These are phyloP conservation scores for Aquatica leii DNA, from an alignment of 2,888 invertebrate genomes.

Conservation along the genomic window DNA sequence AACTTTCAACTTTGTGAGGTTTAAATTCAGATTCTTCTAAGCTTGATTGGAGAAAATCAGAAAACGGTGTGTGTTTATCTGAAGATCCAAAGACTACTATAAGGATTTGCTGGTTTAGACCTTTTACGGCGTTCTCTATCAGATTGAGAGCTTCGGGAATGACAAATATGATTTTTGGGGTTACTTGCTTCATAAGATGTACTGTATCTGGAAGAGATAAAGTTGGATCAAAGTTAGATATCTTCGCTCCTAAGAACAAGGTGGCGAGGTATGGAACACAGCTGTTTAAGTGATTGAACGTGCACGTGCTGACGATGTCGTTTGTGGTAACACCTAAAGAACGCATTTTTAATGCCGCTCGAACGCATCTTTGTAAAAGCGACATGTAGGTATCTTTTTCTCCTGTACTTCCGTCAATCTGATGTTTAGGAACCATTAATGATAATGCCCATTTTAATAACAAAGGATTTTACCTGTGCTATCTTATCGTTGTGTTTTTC, in stretches of 20 bases:
- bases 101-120: constrained; percentile 39
- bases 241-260: constrained; percentile 58
- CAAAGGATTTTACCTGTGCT: no score
- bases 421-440: no score
- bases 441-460: no score
- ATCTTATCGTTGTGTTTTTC: no score
- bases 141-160: constrained; percentile 35
- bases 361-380: constrained; percentile 21
- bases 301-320: constrained; percentile 62
- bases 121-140: constrained; percentile 37
- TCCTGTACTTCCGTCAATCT: constrained; percentile 57
- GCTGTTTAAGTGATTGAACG: constrained; percentile 60
- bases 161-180: constrained; percentile 48
- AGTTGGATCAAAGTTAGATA: constrained; percentile 48
- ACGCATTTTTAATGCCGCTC: constrained; percentile 18
- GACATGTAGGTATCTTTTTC: constrained; percentile 55
- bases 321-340: constrained; percentile 54
- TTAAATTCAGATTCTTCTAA: constrained; percentile 35
- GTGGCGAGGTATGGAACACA: constrained; percentile 62
- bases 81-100: constrained; percentile 40
- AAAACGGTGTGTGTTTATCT: constrained; percentile 32
- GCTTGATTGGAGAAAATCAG: constrained; percentile 47
- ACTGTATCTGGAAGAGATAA: constrained; percentile 41
- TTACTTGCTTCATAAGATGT: constrained; percentile 43
- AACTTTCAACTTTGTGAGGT: constrained; percentile 26